A percentile compares a stretch with the other conserved stretches of the same genome.
phyloP scores from a whole-genome alignment of 92 coral and sea anemone genomes.

The Phymanthus crucifer region DNA sequence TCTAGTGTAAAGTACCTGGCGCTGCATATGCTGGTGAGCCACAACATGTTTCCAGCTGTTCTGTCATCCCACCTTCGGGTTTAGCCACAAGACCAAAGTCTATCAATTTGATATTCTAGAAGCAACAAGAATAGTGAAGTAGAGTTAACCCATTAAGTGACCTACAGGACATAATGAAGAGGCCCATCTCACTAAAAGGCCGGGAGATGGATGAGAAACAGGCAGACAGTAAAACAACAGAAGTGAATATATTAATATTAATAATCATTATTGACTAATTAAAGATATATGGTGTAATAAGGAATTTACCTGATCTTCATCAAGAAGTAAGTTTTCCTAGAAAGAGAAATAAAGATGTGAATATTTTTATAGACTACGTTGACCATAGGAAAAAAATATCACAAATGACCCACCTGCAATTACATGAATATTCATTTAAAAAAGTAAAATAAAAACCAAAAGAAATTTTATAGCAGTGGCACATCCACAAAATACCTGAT shows the following conservation, averaged over 20 bases:
- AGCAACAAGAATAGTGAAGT: not conserved
- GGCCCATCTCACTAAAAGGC: no score
- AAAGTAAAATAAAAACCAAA: no score
- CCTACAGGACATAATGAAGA: no score
- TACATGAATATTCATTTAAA: no score
- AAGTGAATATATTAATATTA: not conserved
- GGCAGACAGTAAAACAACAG: not conserved
- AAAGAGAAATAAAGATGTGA: conserved; percentile 2
- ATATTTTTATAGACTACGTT: no score
- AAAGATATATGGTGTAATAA: no score
- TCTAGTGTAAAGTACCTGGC: conserved; percentile 49
- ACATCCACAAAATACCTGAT: no score
- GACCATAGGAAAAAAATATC: no score
- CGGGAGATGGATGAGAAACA: not conserved
- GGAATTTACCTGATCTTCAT: conserved; percentile 88
- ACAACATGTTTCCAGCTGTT: conserved; percentile 92
- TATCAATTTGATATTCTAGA: conserved; percentile 87
- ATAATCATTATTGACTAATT: not conserved
- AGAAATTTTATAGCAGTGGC: no score
- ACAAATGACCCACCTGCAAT: no score
- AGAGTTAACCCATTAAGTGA: not conserved
- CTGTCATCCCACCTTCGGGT: conserved; percentile 94
- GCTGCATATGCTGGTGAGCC: conserved; percentile 99
- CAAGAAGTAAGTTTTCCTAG: conserved; percentile 91
- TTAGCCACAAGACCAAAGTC: conserved; percentile 98